Evolutionary conservation across 2,888 invertebrate species (phyloP).

Genomic region (Drosophila eohydei): DNA sequence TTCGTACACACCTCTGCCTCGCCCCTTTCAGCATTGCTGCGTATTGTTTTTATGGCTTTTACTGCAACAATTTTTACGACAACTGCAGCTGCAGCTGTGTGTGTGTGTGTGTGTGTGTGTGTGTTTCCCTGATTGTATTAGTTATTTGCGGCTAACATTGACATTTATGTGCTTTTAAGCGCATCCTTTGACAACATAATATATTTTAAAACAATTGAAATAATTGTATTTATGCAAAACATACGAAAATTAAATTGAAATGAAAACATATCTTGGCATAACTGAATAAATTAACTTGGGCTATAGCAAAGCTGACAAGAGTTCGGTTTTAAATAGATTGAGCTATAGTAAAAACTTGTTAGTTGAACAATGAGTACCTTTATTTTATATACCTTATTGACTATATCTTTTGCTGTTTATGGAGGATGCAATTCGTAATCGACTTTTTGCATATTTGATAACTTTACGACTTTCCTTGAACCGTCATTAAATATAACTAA

Average conservation of each 20-base stretch:
- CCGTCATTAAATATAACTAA: no score
- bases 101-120: slow-evolving; percentile 13
- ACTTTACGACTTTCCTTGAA: no score
- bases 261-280: not conserved
- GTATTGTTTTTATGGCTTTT: slow-evolving; percentile 47
- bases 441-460: no score
- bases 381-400: no score
- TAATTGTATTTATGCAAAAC: not conserved
- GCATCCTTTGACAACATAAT: slow-evolving; percentile 16
- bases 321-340: not conserved
- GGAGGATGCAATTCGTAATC: no score
- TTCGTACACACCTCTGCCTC: not conserved
- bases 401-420: no score
- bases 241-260: slow-evolving; percentile 18
- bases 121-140: slow-evolving; percentile 55
- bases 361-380: no score
- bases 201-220: slow-evolving; percentile 6
- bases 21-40: slow-evolving; percentile 8
- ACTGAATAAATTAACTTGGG: not conserved
- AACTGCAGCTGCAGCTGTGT: slow-evolving; percentile 51
- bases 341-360: not conserved
- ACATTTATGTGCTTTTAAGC: slow-evolving; percentile 67
- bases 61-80: slow-evolving; percentile 53
- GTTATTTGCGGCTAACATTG: slow-evolving; percentile 66
- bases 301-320: not conserved